Percentiles rank a stretch among this genome's conserved stretches.
These are phyloP conservation scores for Novumbra hubbsi DNA, from an alignment of 2,797 vertebrate genomes.

Conservation along the genomic window DNA sequence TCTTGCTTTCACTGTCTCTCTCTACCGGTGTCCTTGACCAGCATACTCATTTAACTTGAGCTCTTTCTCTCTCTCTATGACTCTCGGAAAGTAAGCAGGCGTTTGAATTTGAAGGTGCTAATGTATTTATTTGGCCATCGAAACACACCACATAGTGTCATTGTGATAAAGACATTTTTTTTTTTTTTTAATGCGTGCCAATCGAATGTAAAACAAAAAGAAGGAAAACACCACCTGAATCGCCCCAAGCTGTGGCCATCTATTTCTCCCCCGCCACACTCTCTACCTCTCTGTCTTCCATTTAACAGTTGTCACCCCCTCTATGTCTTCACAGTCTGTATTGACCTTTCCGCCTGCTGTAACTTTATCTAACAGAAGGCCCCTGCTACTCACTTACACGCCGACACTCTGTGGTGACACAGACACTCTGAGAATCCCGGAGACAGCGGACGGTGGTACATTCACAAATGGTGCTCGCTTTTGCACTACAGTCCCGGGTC, in stretches of 20 bases:
- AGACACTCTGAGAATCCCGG: conserved; percentile 37
- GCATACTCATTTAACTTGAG: background rate
- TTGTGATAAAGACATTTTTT: no score
- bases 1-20: conserved; percentile 13
- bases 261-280: background rate
- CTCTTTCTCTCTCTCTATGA: background rate
- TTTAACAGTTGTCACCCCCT: background rate
- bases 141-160: no score
- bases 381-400: conserved; percentile 34
- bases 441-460: background rate
- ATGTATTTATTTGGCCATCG: no score
- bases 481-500: background rate
- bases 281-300: background rate
- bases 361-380: background rate
- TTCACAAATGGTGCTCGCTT: background rate
- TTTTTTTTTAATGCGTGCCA: no score
- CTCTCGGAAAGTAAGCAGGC: no score
- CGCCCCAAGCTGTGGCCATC: no score
- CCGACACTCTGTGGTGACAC: conserved; percentile 42
- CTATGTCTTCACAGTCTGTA: background rate
- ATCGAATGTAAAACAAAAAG: no score
- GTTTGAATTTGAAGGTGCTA: no score
- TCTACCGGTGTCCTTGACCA: background rate
- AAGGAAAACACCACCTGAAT: background rate
- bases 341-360: background rate